phyloP scores from a whole-genome alignment of 64 coral and sea anemone genomes.

The Orbicella faveolata region DNA sequence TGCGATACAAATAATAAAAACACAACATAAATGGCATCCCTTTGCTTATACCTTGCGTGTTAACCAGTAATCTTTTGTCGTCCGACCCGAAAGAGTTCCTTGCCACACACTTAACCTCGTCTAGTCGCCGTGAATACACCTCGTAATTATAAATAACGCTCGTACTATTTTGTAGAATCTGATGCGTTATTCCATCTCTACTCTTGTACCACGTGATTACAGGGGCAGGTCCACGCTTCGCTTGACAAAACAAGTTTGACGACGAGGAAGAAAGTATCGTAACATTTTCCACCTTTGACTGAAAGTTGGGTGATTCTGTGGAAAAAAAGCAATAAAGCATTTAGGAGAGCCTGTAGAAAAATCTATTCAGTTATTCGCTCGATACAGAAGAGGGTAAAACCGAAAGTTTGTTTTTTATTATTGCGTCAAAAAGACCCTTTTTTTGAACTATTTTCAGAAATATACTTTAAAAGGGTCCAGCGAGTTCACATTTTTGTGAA shows the following conservation, averaged over 20 bases:
- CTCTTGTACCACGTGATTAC: constrained; percentile 1
- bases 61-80: neutral
- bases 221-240: neutral
- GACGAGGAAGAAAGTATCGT: neutral
- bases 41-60: neutral
- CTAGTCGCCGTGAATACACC: neutral
- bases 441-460: too few relatives aligned
- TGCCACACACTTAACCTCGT: neutral
- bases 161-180: neutral
- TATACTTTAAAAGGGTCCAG: too few relatives aligned
- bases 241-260: constrained; percentile 3
- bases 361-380: too few relatives aligned
- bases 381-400: too few relatives aligned
- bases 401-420: too few relatives aligned
- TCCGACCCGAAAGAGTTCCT: neutral
- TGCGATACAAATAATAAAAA: too few relatives aligned
- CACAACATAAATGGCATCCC: too few relatives aligned
- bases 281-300: neutral
- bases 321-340: neutral
- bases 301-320: neutral
- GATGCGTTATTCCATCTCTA: too few relatives aligned
- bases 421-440: too few relatives aligned
- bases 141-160: neutral
- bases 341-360: too few relatives aligned
- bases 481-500: too few relatives aligned